Evolutionary conservation across 2,113 vertebrate genomes (phyloP).

Genomic region (Halcyon senegalensis): DNA sequence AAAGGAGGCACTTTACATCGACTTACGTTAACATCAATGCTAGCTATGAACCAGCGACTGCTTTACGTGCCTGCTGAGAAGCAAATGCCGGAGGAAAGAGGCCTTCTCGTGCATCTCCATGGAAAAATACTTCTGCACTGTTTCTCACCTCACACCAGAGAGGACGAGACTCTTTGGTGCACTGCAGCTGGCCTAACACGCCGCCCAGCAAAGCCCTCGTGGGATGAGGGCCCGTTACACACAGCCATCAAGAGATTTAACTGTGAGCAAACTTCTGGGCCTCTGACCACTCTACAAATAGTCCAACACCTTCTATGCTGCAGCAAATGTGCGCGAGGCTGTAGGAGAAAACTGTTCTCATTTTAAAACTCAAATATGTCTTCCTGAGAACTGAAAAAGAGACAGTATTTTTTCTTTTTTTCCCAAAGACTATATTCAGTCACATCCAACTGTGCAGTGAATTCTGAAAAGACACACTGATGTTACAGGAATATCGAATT

Average conservation of each 20-base stretch:
- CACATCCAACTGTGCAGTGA: neutral
- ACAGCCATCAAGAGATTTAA: neutral
- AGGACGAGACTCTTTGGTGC: accelerated
- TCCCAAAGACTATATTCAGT: neutral
- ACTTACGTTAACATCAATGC: accelerated
- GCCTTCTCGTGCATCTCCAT: neutral
- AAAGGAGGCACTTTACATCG: neutral
- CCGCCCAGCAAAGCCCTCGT: neutral
- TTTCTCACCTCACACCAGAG: neutral
- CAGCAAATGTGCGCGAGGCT: neutral
- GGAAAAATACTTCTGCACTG: neutral
- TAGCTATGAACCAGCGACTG: accelerated
- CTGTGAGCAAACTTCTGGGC: neutral
- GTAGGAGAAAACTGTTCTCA: neutral
- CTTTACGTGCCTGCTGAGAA: neutral
- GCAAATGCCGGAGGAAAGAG: neutral
- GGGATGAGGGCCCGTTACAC: neutral
- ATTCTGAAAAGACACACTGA: neutral
- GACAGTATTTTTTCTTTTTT: neutral
- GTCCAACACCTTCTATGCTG: neutral
- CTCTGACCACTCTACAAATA: neutral
- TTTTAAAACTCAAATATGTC: neutral
- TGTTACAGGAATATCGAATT: neutral
- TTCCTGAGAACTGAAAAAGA: neutral
- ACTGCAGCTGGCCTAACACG: neutral